Evolutionary conservation across 2,888 invertebrate species (phyloP), one percentile per base, ranked within the genome.

Genomic region (Drosophila anomelani): DNA sequence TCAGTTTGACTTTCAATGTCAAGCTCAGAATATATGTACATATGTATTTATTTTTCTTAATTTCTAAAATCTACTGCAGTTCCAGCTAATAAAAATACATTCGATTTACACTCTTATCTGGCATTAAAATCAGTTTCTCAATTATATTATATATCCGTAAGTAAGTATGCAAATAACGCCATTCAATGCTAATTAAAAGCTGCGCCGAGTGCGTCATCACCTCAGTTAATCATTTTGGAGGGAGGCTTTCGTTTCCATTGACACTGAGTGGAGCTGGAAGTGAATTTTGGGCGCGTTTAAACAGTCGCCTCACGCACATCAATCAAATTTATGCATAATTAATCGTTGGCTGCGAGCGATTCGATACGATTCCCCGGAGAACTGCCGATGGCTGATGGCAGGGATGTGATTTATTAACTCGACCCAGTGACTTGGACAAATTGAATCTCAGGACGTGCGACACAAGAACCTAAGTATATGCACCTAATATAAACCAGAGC

Each of bases 291-390:
- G 43, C 23, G 1, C 63, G 68, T 55, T 60, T 74, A 41, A 55
- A 59, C 55, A 88, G 73, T 79, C 87, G 29, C 66, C 68, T 68
- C 87, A 84, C 89, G 87, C 77, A 77, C 85, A 84, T 84, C 89
- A 77, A 84, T 84, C 89, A 84, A 84, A 79, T 81, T 76, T 88
- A 79, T 66, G 85, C 81, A 88, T 88, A 83, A 83, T 88, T 83
- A 83, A 84, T 84, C 61, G 88, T 68, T 41, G 15, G 46, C 55
- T 39, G 54, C 39, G 61, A 51, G 51, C 39, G n/a, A 23, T 54
- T 63, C 70, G 23, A 44, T 54, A 58, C 67, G 55, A 10, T 44
- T 57, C 41, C 49, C 64, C 36, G n/a, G 41, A 43, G 56, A 26
- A 60, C 12, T 47, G 23, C 51, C 53, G 64, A 69, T 73, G 43